These are phyloP conservation scores for Isaurus tuberculatus DNA, from an alignment of 92 coral and sea anemone species.

Conservation along the genomic window DNA sequence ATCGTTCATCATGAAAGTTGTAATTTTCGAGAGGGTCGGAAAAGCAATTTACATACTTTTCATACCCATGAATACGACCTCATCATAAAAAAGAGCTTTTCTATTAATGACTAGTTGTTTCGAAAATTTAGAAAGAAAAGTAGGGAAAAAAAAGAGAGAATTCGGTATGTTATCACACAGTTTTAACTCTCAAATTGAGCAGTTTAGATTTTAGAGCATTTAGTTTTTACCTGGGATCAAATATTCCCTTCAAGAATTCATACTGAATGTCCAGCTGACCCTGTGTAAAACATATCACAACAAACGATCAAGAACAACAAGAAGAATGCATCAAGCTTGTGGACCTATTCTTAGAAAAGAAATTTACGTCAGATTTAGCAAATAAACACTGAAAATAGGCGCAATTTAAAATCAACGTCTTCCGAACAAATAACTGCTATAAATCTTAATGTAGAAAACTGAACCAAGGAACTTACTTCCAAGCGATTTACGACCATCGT, in stretches of 20 bases:
- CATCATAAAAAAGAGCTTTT: no score
- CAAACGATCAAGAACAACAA: background rate
- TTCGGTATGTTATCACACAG: no score
- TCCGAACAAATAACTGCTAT: background rate
- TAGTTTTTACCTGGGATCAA: conserved; percentile 91
- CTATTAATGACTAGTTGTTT: no score
- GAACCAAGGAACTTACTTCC: conserved; percentile 67
- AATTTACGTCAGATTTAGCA: background rate
- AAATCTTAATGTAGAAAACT: background rate
- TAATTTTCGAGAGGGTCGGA: no score
- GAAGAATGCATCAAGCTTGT: no score
- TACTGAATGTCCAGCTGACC: conserved; percentile 77
- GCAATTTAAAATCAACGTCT: background rate
- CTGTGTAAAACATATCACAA: conserved; percentile 35
- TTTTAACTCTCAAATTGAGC: no score
- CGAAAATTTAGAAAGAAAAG: no score
- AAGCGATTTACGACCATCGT: conserved; percentile 79
- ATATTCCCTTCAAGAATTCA: conserved; percentile 91
- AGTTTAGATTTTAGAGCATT: no score
- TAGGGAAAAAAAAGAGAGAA: no score
- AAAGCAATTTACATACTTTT: no score
- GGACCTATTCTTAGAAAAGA: background rate
- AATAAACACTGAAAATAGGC: background rate
- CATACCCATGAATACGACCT: no score
- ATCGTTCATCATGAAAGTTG: no score